Conservation (phyloP, 2,888 invertebrate species). For the Chrysodeixis includens region DNA sequence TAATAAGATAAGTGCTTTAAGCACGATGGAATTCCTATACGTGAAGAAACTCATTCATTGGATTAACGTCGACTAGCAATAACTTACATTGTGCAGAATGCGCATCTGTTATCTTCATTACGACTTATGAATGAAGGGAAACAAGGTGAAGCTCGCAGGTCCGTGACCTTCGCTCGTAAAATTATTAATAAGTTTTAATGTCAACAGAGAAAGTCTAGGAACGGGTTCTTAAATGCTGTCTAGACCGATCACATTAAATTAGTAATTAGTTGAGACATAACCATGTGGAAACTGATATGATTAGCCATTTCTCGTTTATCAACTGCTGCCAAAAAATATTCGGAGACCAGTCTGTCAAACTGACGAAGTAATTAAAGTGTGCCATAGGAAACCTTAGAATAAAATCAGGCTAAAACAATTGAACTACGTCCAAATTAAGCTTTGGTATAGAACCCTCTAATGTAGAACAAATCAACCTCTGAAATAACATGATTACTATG, state of each 20-base stretch:
- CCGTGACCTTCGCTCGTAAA: constrained; percentile 13
- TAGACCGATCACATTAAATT: constrained; percentile 15
- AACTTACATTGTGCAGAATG: constrained; percentile 22
- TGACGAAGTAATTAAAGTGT: neutral
- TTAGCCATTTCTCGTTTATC: neutral
- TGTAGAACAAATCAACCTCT: neutral
- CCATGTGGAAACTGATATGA: neutral
- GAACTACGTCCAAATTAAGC: neutral
- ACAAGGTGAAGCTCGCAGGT: constrained; percentile 8
- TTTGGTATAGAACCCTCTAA: neutral
- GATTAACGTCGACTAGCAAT: constrained; percentile 24
- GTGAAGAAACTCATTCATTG: constrained; percentile 46
- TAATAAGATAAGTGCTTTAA: constrained; percentile 29
- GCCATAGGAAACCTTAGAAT: neutral
- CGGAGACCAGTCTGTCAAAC: neutral
- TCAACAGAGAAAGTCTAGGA: constrained; percentile 15
- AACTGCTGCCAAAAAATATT: neutral
- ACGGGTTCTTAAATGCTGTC: constrained; percentile 6
- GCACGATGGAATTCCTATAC: constrained; percentile 38
- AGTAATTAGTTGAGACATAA: neutral
- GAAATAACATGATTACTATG: neutral
- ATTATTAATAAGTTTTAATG: neutral
- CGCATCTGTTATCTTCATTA: constrained; percentile 30
- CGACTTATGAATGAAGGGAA: constrained; percentile 39
- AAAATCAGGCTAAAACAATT: neutral